A percentile compares a stretch with the other conserved stretches of the same genome.
phyloP scores from a whole-genome alignment of 2,888 invertebrate species.

The Melanostoma mellinum region DNA sequence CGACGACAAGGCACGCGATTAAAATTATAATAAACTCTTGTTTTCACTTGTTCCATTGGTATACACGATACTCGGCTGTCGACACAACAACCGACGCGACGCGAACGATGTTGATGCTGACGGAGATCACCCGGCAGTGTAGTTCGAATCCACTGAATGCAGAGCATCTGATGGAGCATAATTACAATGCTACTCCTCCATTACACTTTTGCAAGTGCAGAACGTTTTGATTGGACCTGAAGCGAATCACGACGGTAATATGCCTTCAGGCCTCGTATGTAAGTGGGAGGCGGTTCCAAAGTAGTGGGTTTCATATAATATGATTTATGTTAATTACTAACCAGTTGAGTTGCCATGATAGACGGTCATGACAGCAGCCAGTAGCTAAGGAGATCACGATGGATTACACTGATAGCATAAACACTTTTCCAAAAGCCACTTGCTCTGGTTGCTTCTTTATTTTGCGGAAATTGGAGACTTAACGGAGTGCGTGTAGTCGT shows the following conservation, averaged over 20 bases:
- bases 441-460: neutral
- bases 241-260: slow-evolving; percentile 72
- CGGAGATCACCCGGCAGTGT: slow-evolving; percentile 39
- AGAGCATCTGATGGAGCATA: slow-evolving; percentile 67
- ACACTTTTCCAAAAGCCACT: slow-evolving; percentile 22
- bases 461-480: slow-evolving; percentile 10
- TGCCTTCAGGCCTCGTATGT: slow-evolving; percentile 58
- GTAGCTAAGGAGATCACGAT: slow-evolving; percentile 70
- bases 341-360: slow-evolving; percentile 67
- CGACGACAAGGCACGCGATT: slow-evolving; percentile 71
- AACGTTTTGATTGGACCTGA: slow-evolving; percentile 71
- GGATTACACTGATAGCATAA: slow-evolving; percentile 58
- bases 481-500: neutral
- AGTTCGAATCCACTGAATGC: slow-evolving; percentile 59
- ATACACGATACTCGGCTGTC: slow-evolving; percentile 9
- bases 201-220: slow-evolving; percentile 69
- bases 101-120: slow-evolving; percentile 24
- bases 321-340: slow-evolving; percentile 73
- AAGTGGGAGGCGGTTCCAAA: slow-evolving; percentile 68
- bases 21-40: slow-evolving; percentile 72
- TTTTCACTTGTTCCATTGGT: slow-evolving; percentile 66
- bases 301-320: slow-evolving; percentile 68
- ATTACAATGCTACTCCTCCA: slow-evolving; percentile 72
- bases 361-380: slow-evolving; percentile 72
- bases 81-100: slow-evolving; percentile 8